A percentile compares a stretch with the other conserved stretches of the same genome.
phyloP scores from a whole-genome alignment of 2,888 invertebrate species.

The Polyommatus iphigenia region DNA sequence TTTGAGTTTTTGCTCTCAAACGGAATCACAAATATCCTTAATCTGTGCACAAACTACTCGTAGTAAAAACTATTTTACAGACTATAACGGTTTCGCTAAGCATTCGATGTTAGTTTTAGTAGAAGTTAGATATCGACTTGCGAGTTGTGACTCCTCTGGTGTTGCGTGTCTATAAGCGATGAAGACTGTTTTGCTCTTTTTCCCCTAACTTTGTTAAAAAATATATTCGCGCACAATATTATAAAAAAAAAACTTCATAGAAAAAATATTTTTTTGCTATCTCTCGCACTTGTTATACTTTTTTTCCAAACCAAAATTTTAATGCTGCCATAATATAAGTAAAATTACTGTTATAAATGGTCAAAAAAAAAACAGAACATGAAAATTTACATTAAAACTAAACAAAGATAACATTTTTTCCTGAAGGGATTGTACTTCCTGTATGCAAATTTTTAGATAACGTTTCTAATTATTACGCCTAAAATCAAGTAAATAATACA shows the following conservation, averaged over 20 bases:
- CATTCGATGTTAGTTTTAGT: background rate
- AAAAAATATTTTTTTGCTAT: background rate
- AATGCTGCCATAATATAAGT: background rate
- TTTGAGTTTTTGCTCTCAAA: slow-evolving; percentile 7
- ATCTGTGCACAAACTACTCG: too few species aligned
- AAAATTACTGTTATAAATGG: background rate
- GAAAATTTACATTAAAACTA: background rate
- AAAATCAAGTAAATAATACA: slow-evolving; percentile 15
- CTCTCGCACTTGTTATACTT: too few species aligned
- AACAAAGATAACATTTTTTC: background rate
- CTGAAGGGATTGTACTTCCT: slow-evolving; percentile 13
- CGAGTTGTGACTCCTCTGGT: too few species aligned
- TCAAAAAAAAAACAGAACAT: background rate
- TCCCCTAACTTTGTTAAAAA: too few species aligned
- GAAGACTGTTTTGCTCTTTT: too few species aligned
- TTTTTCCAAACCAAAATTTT: background rate
- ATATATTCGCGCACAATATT: too few species aligned
- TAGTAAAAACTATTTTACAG: background rate
- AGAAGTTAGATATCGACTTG: too few species aligned
- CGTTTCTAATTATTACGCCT: background rate
- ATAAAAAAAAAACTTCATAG: too few species aligned
- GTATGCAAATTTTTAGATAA: slow-evolving; percentile 13
- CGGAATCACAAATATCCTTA: background rate
- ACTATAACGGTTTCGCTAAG: background rate
- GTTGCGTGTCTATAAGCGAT: too few species aligned